Percentiles rank a stretch among this genome's conserved stretches.
These are phyloP conservation scores for Euglossa dilemma DNA, from an alignment of 1,140 invertebrate species.

Conservation along the genomic window DNA sequence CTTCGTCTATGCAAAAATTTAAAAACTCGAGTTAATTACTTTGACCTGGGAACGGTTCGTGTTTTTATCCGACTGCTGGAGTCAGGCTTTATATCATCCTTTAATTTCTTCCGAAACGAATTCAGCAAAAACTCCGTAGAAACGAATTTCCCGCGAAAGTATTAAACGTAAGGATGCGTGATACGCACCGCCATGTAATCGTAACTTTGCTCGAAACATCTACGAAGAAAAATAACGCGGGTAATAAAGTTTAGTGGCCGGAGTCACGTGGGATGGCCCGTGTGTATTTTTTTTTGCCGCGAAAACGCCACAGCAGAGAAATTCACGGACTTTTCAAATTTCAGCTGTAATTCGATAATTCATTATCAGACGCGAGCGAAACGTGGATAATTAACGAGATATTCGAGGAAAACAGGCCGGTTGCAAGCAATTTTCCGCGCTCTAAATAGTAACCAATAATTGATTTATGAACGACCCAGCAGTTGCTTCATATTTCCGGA, in stretches of 20 bases:
- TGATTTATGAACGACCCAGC: constrained; percentile 35
- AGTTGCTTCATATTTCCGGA: constrained; percentile 19
- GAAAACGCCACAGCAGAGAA: background rate
- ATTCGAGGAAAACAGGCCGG: constrained; percentile 21
- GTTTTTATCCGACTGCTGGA: too few species aligned
- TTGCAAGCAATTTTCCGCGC: constrained; percentile 38
- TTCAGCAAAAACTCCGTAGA: too few species aligned
- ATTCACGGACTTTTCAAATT: background rate
- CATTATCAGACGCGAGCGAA: background rate
- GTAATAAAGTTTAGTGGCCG: too few species aligned
- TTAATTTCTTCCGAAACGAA: too few species aligned
- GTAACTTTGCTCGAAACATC: too few species aligned
- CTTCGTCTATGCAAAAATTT: too few species aligned
- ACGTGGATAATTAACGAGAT: constrained; percentile 41
- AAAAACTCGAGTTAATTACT: too few species aligned
- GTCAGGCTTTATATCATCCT: too few species aligned
- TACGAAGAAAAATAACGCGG: too few species aligned
- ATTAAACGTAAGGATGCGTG: background rate
- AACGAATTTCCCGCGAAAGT: background rate
- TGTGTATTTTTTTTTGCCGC: background rate
- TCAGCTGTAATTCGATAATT: constrained; percentile 2
- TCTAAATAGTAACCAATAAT: constrained; percentile 46
- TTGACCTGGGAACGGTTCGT: too few species aligned
- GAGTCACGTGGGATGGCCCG: too few species aligned
- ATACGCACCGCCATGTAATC: background rate